Evolutionary conservation across 2,888 invertebrate genomes (phyloP).

Genomic region (Diploptera punctata): DNA sequence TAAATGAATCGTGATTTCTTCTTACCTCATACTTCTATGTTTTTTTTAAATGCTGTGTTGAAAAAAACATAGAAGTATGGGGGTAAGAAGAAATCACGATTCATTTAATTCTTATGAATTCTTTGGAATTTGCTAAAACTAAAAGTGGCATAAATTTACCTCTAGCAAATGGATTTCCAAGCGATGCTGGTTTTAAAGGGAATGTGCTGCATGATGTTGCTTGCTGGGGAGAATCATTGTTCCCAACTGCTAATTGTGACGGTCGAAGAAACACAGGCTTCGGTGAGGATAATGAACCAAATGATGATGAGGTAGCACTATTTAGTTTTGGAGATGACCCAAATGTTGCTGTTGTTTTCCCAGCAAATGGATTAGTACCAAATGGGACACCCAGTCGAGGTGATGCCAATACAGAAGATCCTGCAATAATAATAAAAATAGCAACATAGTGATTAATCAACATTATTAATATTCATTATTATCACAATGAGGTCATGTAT

Average conservation of each 20-base stretch:
- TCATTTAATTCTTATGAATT: too few species aligned
- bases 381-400: background rate
- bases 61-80: too few species aligned
- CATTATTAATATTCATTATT: too few species aligned
- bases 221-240: constrained; percentile 7
- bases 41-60: too few species aligned
- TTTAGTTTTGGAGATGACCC: constrained; percentile 5
- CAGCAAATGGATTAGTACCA: constrained; percentile 12
- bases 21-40: too few species aligned
- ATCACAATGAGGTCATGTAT: too few species aligned
- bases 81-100: too few species aligned
- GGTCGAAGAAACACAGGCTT: constrained; percentile 36
- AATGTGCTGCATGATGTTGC: background rate
- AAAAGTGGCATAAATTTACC: constrained; percentile 30
- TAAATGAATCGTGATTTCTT: too few species aligned
- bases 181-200: constrained; percentile 16
- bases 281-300: constrained; percentile 15
- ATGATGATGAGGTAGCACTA: constrained; percentile 6
- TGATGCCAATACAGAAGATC: constrained; percentile 14
- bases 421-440: too few species aligned
- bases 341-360: background rate
- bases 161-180: constrained; percentile 39
- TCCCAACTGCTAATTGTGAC: constrained; percentile 37
- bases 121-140: too few species aligned
- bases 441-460: too few species aligned